Evolutionary conservation across 2,797 vertebrate species (phyloP).

Genomic region (Eospalax fontanierii): DNA sequence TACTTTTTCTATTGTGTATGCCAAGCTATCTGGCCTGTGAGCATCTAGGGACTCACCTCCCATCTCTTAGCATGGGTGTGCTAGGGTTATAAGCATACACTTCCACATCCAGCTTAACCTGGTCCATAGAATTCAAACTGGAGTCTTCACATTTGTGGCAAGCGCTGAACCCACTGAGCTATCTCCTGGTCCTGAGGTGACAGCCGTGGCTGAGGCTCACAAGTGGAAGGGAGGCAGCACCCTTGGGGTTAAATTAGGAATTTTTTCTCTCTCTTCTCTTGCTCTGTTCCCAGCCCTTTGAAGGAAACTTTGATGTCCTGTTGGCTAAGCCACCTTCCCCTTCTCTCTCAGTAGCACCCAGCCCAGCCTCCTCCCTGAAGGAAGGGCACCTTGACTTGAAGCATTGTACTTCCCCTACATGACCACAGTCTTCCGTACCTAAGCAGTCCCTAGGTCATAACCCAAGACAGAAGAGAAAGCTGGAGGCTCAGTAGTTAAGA

Average conservation of each 20-base stretch:
- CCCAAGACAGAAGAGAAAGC: constrained; percentile 49
- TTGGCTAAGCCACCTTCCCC: constrained; percentile 36
- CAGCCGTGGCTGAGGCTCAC: neutral
- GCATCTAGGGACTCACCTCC: too few relatives aligned
- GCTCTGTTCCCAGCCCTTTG: neutral
- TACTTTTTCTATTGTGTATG: neutral
- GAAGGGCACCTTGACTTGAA: neutral
- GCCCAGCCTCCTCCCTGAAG: neutral
- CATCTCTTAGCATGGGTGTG: neutral
- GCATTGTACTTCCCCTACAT: neutral
- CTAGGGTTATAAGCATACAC: too few relatives aligned
- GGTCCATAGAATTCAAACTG: neutral
- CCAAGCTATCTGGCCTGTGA: neutral
- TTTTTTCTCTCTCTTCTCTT: neutral
- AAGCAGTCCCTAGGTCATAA: neutral
- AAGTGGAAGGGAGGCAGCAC: neutral
- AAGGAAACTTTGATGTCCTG: constrained; percentile 50
- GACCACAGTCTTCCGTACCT: neutral
- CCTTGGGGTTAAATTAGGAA: neutral
- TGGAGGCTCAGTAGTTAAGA: too few relatives aligned
- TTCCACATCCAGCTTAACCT: neutral
- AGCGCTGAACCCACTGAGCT: neutral
- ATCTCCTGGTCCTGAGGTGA: neutral
- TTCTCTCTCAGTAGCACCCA: neutral
- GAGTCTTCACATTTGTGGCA: neutral